A percentile compares a stretch with the other conserved stretches of the same genome.
These are phyloP conservation scores for Porites lutea DNA, from an alignment of 64 coral and sea anemone species.

Conservation along the genomic window DNA sequence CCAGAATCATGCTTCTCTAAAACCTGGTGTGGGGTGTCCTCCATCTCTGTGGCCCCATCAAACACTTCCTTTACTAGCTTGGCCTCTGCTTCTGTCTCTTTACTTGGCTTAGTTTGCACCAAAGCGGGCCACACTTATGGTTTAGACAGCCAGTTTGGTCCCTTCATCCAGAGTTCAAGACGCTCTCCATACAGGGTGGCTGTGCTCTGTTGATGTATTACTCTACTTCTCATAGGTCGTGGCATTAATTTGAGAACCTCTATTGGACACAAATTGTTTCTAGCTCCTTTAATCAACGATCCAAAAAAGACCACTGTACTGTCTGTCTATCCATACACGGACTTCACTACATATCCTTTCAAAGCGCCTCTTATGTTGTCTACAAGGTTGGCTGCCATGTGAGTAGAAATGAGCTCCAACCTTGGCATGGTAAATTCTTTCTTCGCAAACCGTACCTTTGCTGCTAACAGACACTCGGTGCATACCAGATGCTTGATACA, in stretches of 20 bases:
- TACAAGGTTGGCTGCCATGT: no score
- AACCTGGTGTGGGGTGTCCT: no score
- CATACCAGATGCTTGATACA: slow-evolving; percentile 22
- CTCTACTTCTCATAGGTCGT: slow-evolving; percentile 48
- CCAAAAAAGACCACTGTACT: slow-evolving; percentile 44
- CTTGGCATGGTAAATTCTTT: slow-evolving; percentile 40
- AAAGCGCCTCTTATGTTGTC: no score
- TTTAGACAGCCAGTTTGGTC: no score
- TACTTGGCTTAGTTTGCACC: no score
- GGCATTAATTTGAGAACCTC: slow-evolving; percentile 44
- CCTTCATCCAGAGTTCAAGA: background rate
- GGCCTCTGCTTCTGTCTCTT: no score
- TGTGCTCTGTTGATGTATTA: slow-evolving; percentile 26
- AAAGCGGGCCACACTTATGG: no score
- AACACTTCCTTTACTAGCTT: no score
- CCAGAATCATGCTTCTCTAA: background rate
- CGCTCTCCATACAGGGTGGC: background rate
- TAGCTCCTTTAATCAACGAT: slow-evolving; percentile 27
- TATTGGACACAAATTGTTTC: slow-evolving; percentile 70
- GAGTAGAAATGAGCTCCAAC: no score
- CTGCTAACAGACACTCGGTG: slow-evolving; percentile 23
- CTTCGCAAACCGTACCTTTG: slow-evolving; percentile 47
- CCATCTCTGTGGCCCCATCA: no score
- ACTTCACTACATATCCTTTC: slow-evolving; percentile 21
- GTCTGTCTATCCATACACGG: background rate